phyloP scores from a whole-genome alignment of 2,113 vertebrate species.

The Hippocampus abdominalis region DNA sequence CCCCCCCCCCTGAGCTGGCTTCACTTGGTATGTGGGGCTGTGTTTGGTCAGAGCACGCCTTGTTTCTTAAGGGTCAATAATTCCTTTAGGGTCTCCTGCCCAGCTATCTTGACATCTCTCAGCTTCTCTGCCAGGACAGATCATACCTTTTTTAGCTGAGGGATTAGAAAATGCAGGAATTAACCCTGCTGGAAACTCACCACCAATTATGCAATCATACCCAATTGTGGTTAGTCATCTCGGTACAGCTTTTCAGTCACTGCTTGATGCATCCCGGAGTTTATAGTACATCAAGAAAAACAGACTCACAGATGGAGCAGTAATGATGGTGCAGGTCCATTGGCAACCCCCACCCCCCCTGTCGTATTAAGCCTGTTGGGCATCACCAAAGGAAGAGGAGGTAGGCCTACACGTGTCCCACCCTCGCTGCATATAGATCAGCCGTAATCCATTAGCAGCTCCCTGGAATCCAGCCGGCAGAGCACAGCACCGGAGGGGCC shows the following conservation, averaged over 20 bases:
- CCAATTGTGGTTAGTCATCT: slow-evolving; percentile 4
- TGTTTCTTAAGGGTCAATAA: slow-evolving; percentile 36
- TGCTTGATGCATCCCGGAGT: neutral
- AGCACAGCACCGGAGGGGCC: slow-evolving; percentile 63
- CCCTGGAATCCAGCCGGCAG: slow-evolving; percentile 69
- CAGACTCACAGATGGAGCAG: slow-evolving; percentile 20
- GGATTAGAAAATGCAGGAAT: slow-evolving; percentile 5
- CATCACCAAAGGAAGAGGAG: slow-evolving; percentile 56
- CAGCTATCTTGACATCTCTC: slow-evolving; percentile 25
- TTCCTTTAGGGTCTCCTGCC: slow-evolving; percentile 15
- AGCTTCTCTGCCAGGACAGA: slow-evolving; percentile 10
- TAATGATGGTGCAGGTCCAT: slow-evolving; percentile 19
- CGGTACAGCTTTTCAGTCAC: slow-evolving; percentile 1
- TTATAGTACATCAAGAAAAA: neutral
- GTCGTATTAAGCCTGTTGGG: slow-evolving; percentile 51
- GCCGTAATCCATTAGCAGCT: slow-evolving; percentile 72
- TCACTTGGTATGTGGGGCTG: slow-evolving; percentile 43
- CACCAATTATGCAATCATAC: slow-evolving; percentile 3
- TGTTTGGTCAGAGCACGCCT: slow-evolving; percentile 43
- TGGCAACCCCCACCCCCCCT: slow-evolving; percentile 26
- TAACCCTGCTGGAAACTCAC: neutral
- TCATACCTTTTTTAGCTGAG: neutral
- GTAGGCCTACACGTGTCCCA: slow-evolving; percentile 66
- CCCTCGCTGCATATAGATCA: slow-evolving; percentile 72
- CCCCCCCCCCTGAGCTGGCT: slow-evolving; percentile 17